Conservation (phyloP, 2,113 vertebrate genomes). For the Xerus inauris region DNA sequence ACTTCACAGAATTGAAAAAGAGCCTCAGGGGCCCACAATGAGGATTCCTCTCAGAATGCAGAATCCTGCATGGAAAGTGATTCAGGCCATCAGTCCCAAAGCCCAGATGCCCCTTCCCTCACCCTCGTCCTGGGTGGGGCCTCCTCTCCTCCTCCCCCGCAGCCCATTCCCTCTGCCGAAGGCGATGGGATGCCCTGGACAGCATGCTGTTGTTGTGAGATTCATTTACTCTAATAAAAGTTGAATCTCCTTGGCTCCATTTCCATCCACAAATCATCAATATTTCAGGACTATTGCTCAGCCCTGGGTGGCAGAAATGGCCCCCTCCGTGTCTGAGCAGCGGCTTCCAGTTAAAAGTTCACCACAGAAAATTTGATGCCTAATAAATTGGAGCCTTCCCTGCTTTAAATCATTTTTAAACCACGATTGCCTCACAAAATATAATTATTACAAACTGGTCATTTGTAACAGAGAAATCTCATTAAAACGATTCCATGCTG, state of each 20-base stretch:
- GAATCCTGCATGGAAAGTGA: neutral
- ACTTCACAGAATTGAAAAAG: neutral
- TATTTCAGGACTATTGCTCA: constrained; percentile 77
- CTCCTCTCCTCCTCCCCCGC: too few relatives aligned
- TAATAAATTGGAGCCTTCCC: constrained; percentile 87
- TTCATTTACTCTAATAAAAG: constrained; percentile 79
- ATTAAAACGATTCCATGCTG: constrained; percentile 85
- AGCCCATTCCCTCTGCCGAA: neutral
- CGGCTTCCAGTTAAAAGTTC: constrained; percentile 83
- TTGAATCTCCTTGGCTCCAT: constrained; percentile 60
- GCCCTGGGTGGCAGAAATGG: constrained; percentile 71
- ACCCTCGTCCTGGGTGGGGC: neutral
- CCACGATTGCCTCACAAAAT: constrained; percentile 83
- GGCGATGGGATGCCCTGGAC: neutral
- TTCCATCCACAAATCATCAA: constrained; percentile 75
- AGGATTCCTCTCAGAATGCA: neutral
- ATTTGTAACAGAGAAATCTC: constrained; percentile 88
- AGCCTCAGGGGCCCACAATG: fast-evolving
- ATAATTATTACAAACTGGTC: constrained; percentile 89
- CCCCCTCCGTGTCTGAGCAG: constrained; percentile 65
- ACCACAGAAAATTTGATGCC: constrained; percentile 84
- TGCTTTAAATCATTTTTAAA: constrained; percentile 86
- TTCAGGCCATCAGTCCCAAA: too few relatives aligned
- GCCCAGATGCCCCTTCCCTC: neutral
- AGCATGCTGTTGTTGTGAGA: constrained; percentile 11